Evolutionary conservation across 1,140 invertebrate species (phyloP).

Genomic region (Probaryconus sp.): DNA sequence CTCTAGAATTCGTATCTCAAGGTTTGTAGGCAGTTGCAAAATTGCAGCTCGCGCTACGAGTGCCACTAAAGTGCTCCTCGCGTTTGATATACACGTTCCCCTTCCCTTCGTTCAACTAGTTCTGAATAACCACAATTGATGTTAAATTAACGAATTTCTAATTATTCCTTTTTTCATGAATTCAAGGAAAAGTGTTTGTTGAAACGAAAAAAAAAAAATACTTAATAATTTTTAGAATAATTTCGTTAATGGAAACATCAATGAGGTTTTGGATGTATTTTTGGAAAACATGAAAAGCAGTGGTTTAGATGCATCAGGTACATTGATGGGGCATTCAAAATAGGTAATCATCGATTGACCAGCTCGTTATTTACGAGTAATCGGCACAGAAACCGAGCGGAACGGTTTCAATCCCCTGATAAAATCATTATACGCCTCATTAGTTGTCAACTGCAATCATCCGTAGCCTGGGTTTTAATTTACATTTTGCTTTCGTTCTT

Average conservation of each 20-base stretch:
- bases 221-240: no score
- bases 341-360: constrained; percentile 70
- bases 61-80: constrained; percentile 16
- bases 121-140: no score
- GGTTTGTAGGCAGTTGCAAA: constrained; percentile 17
- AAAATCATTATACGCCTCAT: constrained; percentile 74
- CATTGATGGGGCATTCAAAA: constrained; percentile 65
- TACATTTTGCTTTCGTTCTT: constrained; percentile 56
- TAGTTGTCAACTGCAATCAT: constrained; percentile 69
- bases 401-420: constrained; percentile 69
- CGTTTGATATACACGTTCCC: constrained; percentile 16
- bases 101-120: constrained; percentile 23
- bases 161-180: no score
- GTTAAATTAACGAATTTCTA: no score
- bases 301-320: constrained; percentile 58
- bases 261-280: no score
- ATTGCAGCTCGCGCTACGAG: constrained; percentile 23
- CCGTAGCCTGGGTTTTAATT: constrained; percentile 69
- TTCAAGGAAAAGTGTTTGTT: no score
- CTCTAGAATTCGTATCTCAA: neutral
- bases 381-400: constrained; percentile 68
- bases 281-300: constrained; percentile 42
- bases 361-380: constrained; percentile 71
- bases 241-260: no score
- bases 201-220: no score